Conservation (phyloP, 2,797 vertebrate species). For the Neopelma chrysocephalum region DNA sequence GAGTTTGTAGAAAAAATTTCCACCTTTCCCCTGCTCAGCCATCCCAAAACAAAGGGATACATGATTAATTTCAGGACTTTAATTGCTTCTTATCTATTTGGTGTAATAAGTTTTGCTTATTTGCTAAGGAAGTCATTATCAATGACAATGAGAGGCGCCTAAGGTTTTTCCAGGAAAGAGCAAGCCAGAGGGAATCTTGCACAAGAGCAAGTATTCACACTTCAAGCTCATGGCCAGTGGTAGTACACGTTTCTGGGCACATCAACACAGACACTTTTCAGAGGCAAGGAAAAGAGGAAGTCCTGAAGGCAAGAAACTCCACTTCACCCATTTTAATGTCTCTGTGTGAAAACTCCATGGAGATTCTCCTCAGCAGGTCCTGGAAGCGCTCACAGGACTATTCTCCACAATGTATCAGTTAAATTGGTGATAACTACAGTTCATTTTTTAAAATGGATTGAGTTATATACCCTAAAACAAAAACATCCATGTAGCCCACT, state of each 20-base stretch:
- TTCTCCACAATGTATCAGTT: background rate
- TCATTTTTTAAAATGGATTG: background rate
- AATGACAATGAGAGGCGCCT: background rate
- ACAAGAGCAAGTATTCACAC: background rate
- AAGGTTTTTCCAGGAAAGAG: background rate
- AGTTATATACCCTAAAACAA: background rate
- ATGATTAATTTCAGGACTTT: background rate
- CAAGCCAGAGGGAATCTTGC: background rate
- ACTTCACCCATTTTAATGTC: background rate
- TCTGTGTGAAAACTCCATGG: background rate
- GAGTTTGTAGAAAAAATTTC: background rate
- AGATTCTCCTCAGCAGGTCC: background rate
- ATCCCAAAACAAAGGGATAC: background rate
- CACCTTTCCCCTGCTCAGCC: background rate
- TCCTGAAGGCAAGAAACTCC: background rate
- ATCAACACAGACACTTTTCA: background rate
- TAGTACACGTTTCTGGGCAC: accelerated
- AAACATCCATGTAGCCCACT: background rate
- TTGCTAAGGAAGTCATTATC: background rate
- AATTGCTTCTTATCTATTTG: background rate
- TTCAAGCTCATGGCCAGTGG: background rate
- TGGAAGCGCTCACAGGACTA: background rate
- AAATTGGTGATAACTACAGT: background rate
- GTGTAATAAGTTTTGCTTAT: background rate
- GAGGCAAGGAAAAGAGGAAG: background rate